Evolutionary conservation across 2,797 vertebrate species (phyloP), one percentile per base, ranked within the genome.

Genomic region (Tinamus major): DNA sequence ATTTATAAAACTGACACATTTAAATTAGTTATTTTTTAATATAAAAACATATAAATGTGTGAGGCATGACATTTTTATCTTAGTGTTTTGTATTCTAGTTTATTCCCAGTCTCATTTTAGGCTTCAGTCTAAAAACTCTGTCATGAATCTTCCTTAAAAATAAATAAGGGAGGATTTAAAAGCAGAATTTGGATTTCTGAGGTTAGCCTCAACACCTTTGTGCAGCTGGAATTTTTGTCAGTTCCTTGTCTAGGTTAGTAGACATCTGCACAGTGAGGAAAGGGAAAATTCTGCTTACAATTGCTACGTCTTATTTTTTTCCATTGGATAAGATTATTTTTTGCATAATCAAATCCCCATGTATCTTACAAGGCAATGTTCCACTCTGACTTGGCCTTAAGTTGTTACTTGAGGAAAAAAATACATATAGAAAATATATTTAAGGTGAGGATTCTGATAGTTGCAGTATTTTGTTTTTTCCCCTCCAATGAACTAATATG

Each of bases 31-130:
- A n/a, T 31, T 12, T 94, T 56, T 51, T 62, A 62, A 87, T 68
- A 51, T 93, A 79, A 44, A 63, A 87, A 6, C 42, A 1, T 89
- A 37, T 71, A 48, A 94, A 94, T 92, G 20, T 74, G 49, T 53
- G 56, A 85, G 76, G 48, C 92, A 63, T 96, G 93, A 74, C 93
- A 37, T 67, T 96, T 94, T 93, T 49, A 85, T 92, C 83, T 94
- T 85, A 82, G 61, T 72, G 31, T 35, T 56, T 58, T 69, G 33
- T 20, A 68, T 44, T 59, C 79, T 92, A 48, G 49, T 82, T 94
- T 85, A 89, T 9, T 92, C 56, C 44, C 51, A 62, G 19, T 46
- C 29, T 18, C 63, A 63, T 88, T 96, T 90, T 96, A 95, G 91
- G 67, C 76, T 94, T 81, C 15, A 76, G 80, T 65, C 78, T 71